Evolutionary conservation across 92 coral and sea anemone genomes (phyloP).

Genomic region (Phenganax marumi): DNA sequence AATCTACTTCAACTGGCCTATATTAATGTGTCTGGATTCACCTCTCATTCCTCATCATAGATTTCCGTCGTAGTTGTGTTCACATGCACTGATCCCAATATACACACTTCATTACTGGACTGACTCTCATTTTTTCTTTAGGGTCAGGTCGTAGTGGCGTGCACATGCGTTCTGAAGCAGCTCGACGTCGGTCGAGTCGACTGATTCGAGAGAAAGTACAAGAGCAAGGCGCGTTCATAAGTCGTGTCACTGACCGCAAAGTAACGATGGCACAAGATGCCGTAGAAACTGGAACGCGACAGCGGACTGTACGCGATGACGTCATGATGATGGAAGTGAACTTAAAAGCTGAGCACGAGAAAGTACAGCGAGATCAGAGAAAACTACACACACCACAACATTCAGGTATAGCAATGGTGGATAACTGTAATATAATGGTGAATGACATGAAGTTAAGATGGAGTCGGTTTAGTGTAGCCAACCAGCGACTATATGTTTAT

Average conservation of each 20-base stretch:
- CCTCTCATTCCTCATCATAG: neutral
- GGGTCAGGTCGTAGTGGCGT: slow-evolving; percentile 62
- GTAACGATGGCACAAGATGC: slow-evolving; percentile 18
- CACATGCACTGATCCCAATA: neutral
- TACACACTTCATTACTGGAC: neutral
- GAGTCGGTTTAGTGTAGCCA: neutral
- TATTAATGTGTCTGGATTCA: neutral
- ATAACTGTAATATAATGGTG: neutral
- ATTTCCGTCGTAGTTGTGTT: neutral
- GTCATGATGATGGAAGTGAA: slow-evolving; percentile 33
- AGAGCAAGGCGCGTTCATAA: slow-evolving; percentile 84
- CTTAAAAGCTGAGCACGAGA: slow-evolving; percentile 22
- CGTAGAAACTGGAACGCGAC: neutral
- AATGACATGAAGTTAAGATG: neutral
- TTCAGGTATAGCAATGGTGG: slow-evolving; percentile 19
- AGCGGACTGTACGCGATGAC: slow-evolving; percentile 14
- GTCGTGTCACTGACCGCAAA: slow-evolving; percentile 72
- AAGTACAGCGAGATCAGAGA: slow-evolving; percentile 12
- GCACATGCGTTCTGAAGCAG: slow-evolving; percentile 54
- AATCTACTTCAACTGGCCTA: neutral
- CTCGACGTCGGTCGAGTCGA: slow-evolving; percentile 66
- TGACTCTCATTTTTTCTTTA: neutral
- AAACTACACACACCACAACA: neutral
- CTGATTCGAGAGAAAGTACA: slow-evolving; percentile 95
- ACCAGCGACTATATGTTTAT: neutral